A percentile compares a stretch with the other conserved stretches of the same genome.
These are phyloP conservation scores for Agriopis leucophaearia DNA, from an alignment of 2,888 invertebrate species.

Conservation along the genomic window DNA sequence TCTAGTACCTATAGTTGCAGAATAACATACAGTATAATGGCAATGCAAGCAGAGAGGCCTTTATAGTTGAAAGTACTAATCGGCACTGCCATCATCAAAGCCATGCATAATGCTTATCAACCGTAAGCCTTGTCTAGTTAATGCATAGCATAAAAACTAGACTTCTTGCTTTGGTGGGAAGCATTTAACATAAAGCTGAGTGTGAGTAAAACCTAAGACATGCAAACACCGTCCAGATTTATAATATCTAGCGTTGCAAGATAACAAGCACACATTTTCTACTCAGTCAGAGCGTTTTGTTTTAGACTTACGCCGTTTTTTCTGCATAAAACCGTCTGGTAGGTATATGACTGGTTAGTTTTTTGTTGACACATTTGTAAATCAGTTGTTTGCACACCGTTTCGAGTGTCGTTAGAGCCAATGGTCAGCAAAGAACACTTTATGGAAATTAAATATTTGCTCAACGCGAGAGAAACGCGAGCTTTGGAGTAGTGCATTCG, in stretches of 20 bases:
- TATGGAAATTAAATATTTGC: conserved; percentile 32
- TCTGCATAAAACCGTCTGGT: conserved; percentile 15
- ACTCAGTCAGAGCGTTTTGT: not conserved
- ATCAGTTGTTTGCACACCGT: conserved; percentile 42
- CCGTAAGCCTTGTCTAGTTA: not conserved
- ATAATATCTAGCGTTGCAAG: not conserved
- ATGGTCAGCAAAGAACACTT: conserved; percentile 26
- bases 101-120: not conserved
- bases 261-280: conserved; percentile 7
- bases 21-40: not conserved
- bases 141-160: not conserved
- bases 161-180: not conserved
- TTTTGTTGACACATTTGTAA: conserved; percentile 46
- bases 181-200: not conserved
- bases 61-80: no score
- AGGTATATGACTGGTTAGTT: conserved; percentile 34
- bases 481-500: conserved; percentile 6
- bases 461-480: conserved; percentile 10
- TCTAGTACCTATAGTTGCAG: not conserved
- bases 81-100: not conserved
- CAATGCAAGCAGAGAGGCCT: not conserved
- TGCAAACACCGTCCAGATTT: conserved; percentile 1
- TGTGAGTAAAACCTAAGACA: conserved; percentile 1
- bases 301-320: conserved; percentile 13
- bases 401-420: conserved; percentile 35